Evolutionary conservation across 2,113 vertebrate species (phyloP), one percentile per base, ranked within the genome.

Genomic region (Acrocephalus kingi): DNA sequence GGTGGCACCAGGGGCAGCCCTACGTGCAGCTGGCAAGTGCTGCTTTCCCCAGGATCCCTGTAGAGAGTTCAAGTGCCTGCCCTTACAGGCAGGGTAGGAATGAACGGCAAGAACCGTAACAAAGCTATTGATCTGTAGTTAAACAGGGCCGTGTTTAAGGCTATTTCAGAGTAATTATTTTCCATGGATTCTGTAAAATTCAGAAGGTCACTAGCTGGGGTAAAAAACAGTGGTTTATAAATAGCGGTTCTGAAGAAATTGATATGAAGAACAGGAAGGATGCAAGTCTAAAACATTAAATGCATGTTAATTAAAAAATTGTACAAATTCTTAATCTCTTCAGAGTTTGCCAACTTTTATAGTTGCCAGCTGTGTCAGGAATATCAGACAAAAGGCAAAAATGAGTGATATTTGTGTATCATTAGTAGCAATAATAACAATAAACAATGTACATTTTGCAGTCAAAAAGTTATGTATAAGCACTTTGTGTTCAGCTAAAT

Each of bases 1-100:
- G 93, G 18, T 96, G 95, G 88, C 88, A 90, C 64, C 72, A 90
- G 80, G 79, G 72, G 43, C 56, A 84, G 49, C 63, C 31, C 49
- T 31, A 2, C 2, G 3, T 43, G 79, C 37, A 4, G 27, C 64
- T 19, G 39, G 31, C 7, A 28, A 11, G 33, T 13, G 63, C 63
- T 45, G 73, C 64, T 27, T 15, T 45, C 14, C 4, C 15, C 10
- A 3, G 43, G 33, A n/a, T 68, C 68, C 30, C 58, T 7, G 31
- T 1, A 6, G 78, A 10, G 48, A 54, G n/a, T 46, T 74, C 0
- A 16, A n/a, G 56, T 21, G 62, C 54, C 54, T 82, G 9, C 35
- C 83, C 52, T 24, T 33, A 6, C 31, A 15, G 10, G 37, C 25
- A 12, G 37, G 27, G 11, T 8, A 22, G 56, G 79, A 59, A 48